phyloP scores from a whole-genome alignment of 1,140 invertebrate genomes.

The Scaptomyza pallida region DNA sequence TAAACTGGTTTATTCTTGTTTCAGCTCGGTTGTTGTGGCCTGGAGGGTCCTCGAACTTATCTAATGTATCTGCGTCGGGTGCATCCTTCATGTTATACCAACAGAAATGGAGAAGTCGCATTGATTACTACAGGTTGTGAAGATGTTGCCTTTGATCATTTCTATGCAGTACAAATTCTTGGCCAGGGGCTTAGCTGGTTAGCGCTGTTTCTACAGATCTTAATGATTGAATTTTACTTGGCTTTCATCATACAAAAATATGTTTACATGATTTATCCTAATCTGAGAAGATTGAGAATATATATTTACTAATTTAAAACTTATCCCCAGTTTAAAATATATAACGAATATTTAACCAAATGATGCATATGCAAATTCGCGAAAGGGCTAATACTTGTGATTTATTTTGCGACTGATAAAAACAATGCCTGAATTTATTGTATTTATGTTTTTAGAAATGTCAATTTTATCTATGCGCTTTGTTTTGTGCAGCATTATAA shows the following conservation, averaged over 20 bases:
- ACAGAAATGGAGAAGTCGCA: not conserved
- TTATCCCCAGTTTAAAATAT: not conserved
- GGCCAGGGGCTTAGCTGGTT: conserved; percentile 17
- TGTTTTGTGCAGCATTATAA: conserved; percentile 16
- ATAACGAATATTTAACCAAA: not conserved
- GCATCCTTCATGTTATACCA: conserved; percentile 22
- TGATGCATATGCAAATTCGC: not conserved
- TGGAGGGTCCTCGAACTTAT: conserved; percentile 44
- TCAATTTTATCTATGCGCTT: conserved; percentile 55
- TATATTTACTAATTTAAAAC: not conserved
- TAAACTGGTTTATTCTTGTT: not conserved
- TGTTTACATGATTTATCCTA: not conserved
- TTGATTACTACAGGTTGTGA: conserved; percentile 38
- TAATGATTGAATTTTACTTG: conserved; percentile 1
- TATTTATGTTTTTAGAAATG: conserved; percentile 50
- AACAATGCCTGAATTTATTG: conserved; percentile 31
- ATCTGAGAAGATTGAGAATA: not conserved
- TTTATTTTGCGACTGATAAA: conserved; percentile 40
- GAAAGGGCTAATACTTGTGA: conserved; percentile 32
- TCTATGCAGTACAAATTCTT: not conserved
- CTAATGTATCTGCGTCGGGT: conserved; percentile 34
- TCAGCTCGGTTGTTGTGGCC: conserved; percentile 49
- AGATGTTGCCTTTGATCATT: conserved; percentile 8
- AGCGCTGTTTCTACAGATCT: conserved; percentile 1
- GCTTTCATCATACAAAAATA: not conserved